Evolutionary conservation across 2,888 invertebrate species (phyloP).

Genomic region (Orthosia cruda): DNA sequence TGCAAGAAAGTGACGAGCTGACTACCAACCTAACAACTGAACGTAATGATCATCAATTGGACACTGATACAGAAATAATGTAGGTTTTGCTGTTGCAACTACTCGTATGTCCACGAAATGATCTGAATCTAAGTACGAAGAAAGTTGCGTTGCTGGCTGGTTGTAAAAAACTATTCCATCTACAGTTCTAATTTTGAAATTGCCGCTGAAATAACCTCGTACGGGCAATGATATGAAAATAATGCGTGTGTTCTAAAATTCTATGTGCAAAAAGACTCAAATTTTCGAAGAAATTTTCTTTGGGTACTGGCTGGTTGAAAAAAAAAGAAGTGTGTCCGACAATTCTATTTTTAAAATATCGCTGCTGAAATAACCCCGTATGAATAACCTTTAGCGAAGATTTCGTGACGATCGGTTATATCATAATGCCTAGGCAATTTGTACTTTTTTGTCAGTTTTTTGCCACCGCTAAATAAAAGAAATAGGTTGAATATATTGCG

Average conservation of each 20-base stretch:
- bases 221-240: neutral
- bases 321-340: neutral
- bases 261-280: slow-evolving; percentile 4
- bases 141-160: slow-evolving; percentile 25
- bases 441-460: neutral
- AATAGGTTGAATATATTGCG: slow-evolving; percentile 38
- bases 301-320: neutral
- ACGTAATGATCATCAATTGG: slow-evolving; percentile 60
- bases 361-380: neutral
- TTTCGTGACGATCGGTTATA: slow-evolving; percentile 30
- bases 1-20: slow-evolving; percentile 85
- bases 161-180: neutral
- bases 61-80: slow-evolving; percentile 54
- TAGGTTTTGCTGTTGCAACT: slow-evolving; percentile 27
- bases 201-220: neutral
- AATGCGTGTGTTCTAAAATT: neutral
- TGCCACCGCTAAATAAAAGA: neutral
- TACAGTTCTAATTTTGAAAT: neutral
- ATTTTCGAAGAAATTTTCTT: neutral
- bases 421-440: slow-evolving; percentile 6
- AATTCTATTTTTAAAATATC: too few relatives aligned
- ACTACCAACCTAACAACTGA: slow-evolving; percentile 40
- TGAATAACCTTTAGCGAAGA: neutral
- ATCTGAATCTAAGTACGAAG: slow-evolving; percentile 35
- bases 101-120: slow-evolving; percentile 19